Conservation (phyloP, 2,888 invertebrate species). For the Rhaphigaster nebulosa region DNA sequence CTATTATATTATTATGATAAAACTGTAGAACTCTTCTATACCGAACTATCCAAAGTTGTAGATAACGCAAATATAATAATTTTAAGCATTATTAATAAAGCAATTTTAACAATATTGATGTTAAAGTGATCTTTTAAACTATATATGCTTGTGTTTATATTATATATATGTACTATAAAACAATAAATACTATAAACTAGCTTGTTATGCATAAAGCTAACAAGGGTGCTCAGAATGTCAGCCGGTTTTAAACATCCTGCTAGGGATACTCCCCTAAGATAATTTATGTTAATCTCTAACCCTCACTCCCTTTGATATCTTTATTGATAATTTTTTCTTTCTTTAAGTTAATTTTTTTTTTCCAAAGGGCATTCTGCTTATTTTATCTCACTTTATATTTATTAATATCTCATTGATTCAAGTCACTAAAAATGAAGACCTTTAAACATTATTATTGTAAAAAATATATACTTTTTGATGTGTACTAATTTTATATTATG, state of each 20-base stretch:
- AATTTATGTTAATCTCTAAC: slow-evolving; percentile 45
- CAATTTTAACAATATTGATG: too few species aligned
- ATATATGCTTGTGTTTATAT: too few species aligned
- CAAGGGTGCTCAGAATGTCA: background rate
- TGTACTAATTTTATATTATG: too few species aligned
- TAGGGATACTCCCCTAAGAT: background rate
- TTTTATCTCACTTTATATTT: background rate
- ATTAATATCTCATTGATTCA: background rate
- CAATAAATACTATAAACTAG: too few species aligned
- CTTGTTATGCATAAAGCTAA: too few species aligned
- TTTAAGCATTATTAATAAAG: too few species aligned
- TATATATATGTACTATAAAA: background rate
- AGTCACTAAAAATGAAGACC: background rate
- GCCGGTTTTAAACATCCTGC: background rate
- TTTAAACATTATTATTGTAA: background rate
- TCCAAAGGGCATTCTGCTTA: background rate
- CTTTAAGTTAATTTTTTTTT: background rate
- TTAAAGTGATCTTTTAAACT: too few species aligned
- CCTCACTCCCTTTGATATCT: slow-evolving; percentile 40
- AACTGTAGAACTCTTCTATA: too few species aligned
- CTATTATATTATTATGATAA: too few species aligned
- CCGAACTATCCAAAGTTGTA: too few species aligned
- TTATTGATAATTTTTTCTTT: slow-evolving; percentile 47
- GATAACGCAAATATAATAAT: too few species aligned
- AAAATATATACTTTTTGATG: too few species aligned